Evolutionary conservation across 2,888 invertebrate species (phyloP).

Genomic region (Papilio demoleus): DNA sequence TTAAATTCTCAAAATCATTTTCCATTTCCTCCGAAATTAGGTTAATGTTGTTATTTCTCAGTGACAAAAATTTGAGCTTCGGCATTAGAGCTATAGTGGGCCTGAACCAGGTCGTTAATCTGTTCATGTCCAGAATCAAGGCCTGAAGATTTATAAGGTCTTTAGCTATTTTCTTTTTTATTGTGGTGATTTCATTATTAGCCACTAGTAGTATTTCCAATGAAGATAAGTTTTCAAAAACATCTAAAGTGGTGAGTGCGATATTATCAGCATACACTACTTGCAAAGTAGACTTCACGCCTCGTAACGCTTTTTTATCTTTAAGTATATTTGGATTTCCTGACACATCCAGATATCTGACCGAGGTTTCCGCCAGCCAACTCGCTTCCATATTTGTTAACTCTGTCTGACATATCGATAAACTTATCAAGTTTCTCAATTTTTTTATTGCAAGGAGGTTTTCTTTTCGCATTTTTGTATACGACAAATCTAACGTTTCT

Average conservation of each 20-base stretch:
- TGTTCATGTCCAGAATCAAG: slow-evolving; percentile 81
- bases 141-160: slow-evolving; percentile 69
- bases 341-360: slow-evolving; percentile 82
- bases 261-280: slow-evolving; percentile 74
- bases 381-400: slow-evolving; percentile 61
- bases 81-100: slow-evolving; percentile 66
- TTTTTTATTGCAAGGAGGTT: slow-evolving; percentile 3
- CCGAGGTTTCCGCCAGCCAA: slow-evolving; percentile 68
- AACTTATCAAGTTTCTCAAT: neutral
- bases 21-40: slow-evolving; percentile 82
- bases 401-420: slow-evolving; percentile 67
- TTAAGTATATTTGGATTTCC: slow-evolving; percentile 74
- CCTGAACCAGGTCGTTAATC: slow-evolving; percentile 82
- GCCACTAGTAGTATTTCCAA: slow-evolving; percentile 76
- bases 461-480: slow-evolving; percentile 4
- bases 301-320: slow-evolving; percentile 61
- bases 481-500: slow-evolving; percentile 5
- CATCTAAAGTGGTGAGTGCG: slow-evolving; percentile 64
- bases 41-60: slow-evolving; percentile 82
- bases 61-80: slow-evolving; percentile 68
- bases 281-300: slow-evolving; percentile 68
- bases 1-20: slow-evolving; percentile 74
- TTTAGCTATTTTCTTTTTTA: slow-evolving; percentile 59
- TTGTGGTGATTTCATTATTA: slow-evolving; percentile 75
- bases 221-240: slow-evolving; percentile 64